A percentile compares a stretch with the other conserved stretches of the same genome.
Evolutionary conservation across 2,113 vertebrate species (phyloP).

Genomic region (Pelecanoides urinatrix): DNA sequence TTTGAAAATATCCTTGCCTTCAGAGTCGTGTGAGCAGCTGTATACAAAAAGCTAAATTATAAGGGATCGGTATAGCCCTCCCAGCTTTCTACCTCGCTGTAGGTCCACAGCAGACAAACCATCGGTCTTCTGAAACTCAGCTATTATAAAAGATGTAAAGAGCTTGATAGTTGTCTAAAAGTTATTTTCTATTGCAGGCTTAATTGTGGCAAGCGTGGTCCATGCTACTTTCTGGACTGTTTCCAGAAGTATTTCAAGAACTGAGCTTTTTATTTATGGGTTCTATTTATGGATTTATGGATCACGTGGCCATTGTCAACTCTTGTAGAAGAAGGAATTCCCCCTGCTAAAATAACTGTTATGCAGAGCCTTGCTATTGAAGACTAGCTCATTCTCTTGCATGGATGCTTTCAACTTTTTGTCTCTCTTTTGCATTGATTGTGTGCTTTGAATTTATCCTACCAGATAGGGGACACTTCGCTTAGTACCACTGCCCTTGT

Average conservation of each 20-base stretch:
- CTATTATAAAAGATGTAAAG: background rate
- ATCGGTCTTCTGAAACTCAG: background rate
- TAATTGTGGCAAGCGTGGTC: background rate
- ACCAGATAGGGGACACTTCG: background rate
- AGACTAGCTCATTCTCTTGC: background rate
- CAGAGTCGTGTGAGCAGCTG: background rate
- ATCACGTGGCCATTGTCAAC: background rate
- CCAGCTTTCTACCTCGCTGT: background rate
- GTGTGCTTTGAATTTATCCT: background rate
- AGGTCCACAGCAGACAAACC: background rate
- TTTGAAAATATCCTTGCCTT: background rate
- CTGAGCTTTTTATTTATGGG: background rate
- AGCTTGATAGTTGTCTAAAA: background rate
- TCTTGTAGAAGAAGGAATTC: background rate
- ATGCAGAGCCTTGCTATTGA: background rate
- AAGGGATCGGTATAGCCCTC: background rate
- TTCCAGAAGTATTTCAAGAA: background rate
- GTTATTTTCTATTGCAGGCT: background rate
- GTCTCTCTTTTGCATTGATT: background rate
- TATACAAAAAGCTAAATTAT: background rate
- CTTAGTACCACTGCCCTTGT: background rate
- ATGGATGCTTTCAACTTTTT: background rate
- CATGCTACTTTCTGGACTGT: background rate
- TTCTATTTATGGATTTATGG: background rate
- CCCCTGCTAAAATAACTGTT: background rate